These are phyloP conservation scores for Notarius lentiginosus DNA, from an alignment of 2,113 vertebrate genomes.

Conservation along the genomic window DNA sequence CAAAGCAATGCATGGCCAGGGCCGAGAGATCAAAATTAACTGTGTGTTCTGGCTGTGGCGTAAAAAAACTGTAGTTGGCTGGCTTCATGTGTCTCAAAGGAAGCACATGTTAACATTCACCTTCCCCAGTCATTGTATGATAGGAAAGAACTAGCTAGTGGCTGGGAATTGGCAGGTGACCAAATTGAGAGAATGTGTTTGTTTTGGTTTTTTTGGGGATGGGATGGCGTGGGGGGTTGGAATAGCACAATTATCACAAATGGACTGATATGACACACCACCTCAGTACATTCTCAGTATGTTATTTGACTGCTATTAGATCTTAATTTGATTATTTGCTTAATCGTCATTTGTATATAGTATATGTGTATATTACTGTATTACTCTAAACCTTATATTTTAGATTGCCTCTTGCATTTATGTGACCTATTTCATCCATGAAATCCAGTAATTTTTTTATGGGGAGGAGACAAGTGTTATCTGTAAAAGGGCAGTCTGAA, in stretches of 20 bases:
- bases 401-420: not conserved
- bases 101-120: not conserved
- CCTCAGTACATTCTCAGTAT: not conserved
- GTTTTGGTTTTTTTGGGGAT: not conserved
- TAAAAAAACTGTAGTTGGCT: not conserved
- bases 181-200: too few relatives aligned
- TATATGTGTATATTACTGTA: not conserved
- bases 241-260: not conserved
- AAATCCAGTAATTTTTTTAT: not conserved
- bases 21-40: not conserved
- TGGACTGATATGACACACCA: too few relatives aligned
- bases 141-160: not conserved
- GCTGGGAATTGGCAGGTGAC: too few relatives aligned
- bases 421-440: not conserved
- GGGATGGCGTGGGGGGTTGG: too few relatives aligned
- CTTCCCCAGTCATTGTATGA: not conserved
- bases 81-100: not conserved
- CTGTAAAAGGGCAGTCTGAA: not conserved
- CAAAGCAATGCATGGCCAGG: not conserved
- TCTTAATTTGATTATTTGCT: not conserved
- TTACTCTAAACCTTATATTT: not conserved
- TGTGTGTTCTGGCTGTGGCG: not conserved
- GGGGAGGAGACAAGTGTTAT: not conserved
- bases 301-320: not conserved
- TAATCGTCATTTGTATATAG: not conserved